A percentile compares a stretch with the other conserved stretches of the same genome.
Evolutionary conservation across 2,113 vertebrate species (phyloP).

Genomic region (Penelope pileata): DNA sequence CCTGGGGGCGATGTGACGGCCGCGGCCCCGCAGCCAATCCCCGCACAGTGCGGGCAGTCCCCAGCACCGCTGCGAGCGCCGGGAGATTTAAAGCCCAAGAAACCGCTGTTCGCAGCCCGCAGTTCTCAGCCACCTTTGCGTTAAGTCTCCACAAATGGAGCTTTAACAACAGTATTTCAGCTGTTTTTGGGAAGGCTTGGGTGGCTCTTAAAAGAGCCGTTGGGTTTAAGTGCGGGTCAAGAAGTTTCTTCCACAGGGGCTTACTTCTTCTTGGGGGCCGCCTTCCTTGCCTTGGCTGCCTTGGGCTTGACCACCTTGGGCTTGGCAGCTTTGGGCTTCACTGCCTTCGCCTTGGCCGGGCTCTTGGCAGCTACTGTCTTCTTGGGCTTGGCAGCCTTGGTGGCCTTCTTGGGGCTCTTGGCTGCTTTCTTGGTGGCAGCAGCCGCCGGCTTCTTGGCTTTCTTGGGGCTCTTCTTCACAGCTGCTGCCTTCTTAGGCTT

Average conservation of each 20-base stretch:
- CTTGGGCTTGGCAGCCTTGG: neutral
- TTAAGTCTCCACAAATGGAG: neutral
- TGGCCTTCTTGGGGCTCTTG: slow-evolving; percentile 54
- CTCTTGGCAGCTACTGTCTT: neutral
- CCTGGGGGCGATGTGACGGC: accelerated
- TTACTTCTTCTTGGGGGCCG: neutral
- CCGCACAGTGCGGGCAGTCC: accelerated
- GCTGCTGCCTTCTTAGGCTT: neutral
- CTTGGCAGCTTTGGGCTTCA: neutral
- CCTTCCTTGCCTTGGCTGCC: neutral
- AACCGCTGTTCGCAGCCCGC: neutral
- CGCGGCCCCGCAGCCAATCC: accelerated
- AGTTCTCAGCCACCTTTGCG: neutral
- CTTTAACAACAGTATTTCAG: neutral
- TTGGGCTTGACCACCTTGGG: neutral
- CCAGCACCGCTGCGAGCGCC: neutral
- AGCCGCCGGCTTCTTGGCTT: neutral
- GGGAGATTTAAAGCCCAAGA: no score
- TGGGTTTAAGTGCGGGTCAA: accelerated
- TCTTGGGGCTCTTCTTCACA: slow-evolving; percentile 20
- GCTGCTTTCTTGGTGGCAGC: slow-evolving; percentile 19
- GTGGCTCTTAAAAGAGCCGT: slow-evolving; percentile 29
- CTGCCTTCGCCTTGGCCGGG: neutral
- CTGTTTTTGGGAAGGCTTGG: neutral
- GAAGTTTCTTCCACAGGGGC: accelerated